These are phyloP conservation scores for Agelaius tricolor DNA, from an alignment of 2,113 vertebrate species.

Conservation along the genomic window DNA sequence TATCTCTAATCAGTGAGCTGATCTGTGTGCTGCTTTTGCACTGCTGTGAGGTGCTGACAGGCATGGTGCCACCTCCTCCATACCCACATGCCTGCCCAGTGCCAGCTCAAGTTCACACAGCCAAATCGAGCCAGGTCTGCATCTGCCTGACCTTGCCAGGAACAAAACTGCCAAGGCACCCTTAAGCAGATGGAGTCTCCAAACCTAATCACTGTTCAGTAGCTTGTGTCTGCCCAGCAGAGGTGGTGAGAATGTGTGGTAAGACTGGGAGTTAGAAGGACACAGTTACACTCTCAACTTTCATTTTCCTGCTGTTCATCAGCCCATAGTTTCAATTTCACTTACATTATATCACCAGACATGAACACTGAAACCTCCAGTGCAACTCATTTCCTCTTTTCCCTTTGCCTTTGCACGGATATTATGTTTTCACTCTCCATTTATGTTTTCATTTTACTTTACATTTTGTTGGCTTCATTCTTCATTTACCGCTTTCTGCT, in stretches of 20 bases:
- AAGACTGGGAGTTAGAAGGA: not conserved
- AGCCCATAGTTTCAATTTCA: not conserved
- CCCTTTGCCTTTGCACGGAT: not conserved
- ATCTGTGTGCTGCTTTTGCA: not conserved
- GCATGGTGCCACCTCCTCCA: not conserved
- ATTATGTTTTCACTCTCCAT: not conserved
- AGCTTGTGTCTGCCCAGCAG: not conserved
- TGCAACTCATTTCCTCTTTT: not conserved
- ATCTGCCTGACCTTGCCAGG: not conserved
- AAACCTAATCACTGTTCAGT: not conserved
- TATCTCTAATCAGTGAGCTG: not conserved
- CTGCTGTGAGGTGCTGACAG: not conserved
- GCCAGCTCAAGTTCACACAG: not conserved
- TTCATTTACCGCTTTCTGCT: not conserved
- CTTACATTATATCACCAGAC: not conserved
- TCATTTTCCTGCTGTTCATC: not conserved
- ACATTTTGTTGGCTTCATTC: rapidly evolving
- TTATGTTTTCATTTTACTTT: not conserved
- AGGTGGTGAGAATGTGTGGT: not conserved
- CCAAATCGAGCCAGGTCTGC: not conserved
- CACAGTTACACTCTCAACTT: not conserved
- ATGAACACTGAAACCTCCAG: not conserved
- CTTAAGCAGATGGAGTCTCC: not conserved
- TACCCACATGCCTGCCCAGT: not conserved
- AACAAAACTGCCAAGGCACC: not conserved